Conservation (phyloP, 2,113 vertebrate genomes). For the Calonectris borealis region DNA sequence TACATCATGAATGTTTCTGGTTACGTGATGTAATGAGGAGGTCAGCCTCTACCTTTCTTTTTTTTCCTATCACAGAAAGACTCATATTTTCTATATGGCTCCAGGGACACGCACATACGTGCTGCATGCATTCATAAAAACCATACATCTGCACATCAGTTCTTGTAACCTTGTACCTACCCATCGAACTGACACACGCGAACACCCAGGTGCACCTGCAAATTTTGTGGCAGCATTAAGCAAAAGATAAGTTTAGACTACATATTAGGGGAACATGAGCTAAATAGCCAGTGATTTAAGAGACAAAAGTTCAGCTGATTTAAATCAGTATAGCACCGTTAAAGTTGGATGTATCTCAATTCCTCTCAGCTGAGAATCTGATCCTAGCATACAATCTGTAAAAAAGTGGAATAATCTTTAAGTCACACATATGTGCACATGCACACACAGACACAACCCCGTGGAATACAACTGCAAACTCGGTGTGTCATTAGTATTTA, state of each 20-base stretch:
- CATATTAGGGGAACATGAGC: background rate
- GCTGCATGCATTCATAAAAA: background rate
- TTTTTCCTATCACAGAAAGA: background rate
- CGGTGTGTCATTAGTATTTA: background rate
- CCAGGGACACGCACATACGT: rapidly evolving
- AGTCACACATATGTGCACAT: background rate
- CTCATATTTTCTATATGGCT: background rate
- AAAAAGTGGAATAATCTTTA: background rate
- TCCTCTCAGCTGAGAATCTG: background rate
- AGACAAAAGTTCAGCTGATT: background rate
- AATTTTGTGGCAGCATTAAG: background rate
- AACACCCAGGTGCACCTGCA: background rate
- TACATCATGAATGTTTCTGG: background rate
- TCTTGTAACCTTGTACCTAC: background rate
- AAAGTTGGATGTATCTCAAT: background rate
- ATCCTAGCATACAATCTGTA: background rate
- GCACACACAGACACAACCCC: background rate
- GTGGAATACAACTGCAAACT: background rate
- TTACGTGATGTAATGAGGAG: background rate
- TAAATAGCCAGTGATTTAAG: background rate
- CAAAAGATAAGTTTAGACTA: background rate
- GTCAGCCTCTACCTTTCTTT: background rate
- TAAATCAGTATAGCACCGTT: background rate
- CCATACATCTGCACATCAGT: background rate
- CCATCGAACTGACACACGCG: background rate